Evolutionary conservation across 2,113 vertebrate genomes (phyloP).

Genomic region (Gobio gobio): DNA sequence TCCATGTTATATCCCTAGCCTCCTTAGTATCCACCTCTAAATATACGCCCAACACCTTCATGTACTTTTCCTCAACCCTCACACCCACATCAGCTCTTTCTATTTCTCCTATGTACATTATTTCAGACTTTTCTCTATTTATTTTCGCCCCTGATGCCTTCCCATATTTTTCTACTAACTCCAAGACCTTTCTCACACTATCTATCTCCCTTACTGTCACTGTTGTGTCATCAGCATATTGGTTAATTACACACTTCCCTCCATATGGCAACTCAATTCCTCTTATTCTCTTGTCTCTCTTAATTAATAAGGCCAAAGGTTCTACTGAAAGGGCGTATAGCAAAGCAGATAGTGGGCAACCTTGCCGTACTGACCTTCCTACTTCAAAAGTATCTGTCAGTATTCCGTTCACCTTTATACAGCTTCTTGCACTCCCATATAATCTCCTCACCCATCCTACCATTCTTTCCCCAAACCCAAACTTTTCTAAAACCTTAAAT

Average conservation of each 20-base stretch:
- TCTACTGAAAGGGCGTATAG: not conserved
- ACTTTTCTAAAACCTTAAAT: not conserved
- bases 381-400: not conserved
- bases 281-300: not conserved
- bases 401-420: not conserved
- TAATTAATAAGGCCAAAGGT: not conserved
- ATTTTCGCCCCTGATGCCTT: not conserved
- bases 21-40: not conserved
- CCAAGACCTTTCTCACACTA: not conserved
- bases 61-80: not conserved
- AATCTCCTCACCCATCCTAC: not conserved
- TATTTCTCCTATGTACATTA: not conserved
- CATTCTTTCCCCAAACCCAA: not conserved
- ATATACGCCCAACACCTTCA: not conserved
- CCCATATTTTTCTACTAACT: not conserved
- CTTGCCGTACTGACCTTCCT: not conserved
- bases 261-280: not conserved
- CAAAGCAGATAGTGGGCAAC: not conserved
- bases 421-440: not conserved
- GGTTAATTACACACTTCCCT: not conserved
- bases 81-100: not conserved
- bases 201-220: not conserved
- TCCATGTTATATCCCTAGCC: not conserved
- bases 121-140: not conserved
- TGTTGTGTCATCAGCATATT: not conserved